These are phyloP conservation scores for Dicyrtoma fusca DNA, from an alignment of 2,888 invertebrate species.

Conservation along the genomic window DNA sequence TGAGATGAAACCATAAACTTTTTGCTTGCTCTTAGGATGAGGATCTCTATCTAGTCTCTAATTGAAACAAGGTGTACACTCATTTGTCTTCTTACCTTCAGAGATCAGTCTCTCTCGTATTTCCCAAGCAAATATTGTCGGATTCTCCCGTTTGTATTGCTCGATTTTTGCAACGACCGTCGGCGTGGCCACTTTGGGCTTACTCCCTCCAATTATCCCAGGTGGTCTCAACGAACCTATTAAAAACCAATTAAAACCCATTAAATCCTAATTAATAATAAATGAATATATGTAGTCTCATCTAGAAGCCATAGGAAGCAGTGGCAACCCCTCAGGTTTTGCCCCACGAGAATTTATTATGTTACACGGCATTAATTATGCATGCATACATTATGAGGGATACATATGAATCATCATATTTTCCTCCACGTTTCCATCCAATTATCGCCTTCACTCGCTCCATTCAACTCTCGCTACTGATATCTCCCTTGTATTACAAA, in stretches of 20 bases:
- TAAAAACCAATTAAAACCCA: slow-evolving; percentile 31
- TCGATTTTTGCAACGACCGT: slow-evolving; percentile 97
- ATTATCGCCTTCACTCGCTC: too few species aligned
- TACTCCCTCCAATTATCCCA: slow-evolving; percentile 91
- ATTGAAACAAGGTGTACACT: slow-evolving; percentile 47
- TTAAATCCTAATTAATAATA: slow-evolving; percentile 19
- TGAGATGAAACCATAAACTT: slow-evolving; percentile 44
- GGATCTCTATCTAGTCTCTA: slow-evolving; percentile 43
- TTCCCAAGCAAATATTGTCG: slow-evolving; percentile 99
- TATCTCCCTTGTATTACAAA: too few species aligned
- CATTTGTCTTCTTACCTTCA: slow-evolving; percentile 73
- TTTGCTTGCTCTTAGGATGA: slow-evolving; percentile 27
- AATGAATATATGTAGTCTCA: too few species aligned
- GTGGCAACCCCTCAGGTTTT: too few species aligned
- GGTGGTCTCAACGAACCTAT: slow-evolving; percentile 84
- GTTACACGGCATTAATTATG: too few species aligned
- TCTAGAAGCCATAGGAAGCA: too few species aligned
- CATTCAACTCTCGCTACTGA: too few species aligned
- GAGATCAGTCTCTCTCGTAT: slow-evolving; percentile 93
- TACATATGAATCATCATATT: too few species aligned
- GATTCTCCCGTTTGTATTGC: slow-evolving; percentile 96
- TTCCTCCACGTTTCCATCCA: too few species aligned
- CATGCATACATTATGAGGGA: too few species aligned
- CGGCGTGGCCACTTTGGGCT: slow-evolving; percentile 97
- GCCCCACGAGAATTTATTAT: too few species aligned